A percentile compares a stretch with the other conserved stretches of the same genome.
These are phyloP conservation scores for Zaprionus tsacasi DNA, from an alignment of 1,140 invertebrate species.

Conservation along the genomic window DNA sequence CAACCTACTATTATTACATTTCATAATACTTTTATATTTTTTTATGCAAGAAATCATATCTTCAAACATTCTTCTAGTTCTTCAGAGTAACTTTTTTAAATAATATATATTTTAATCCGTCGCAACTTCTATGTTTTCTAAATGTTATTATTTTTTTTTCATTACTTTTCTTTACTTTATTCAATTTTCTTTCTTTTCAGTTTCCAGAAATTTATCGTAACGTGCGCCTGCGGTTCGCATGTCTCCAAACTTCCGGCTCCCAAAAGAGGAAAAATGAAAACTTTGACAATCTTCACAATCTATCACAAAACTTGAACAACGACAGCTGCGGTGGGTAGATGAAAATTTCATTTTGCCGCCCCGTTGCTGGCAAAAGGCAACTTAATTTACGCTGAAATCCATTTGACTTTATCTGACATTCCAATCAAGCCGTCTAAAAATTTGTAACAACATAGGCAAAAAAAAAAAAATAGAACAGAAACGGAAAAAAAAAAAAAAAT, in stretches of 20 bases:
- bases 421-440: conserved; percentile 81
- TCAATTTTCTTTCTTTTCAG: not conserved
- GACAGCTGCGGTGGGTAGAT: conserved; percentile 46
- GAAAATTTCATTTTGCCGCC: conserved; percentile 58
- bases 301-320: conserved; percentile 32
- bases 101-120: too few species aligned
- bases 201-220: not conserved
- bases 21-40: too few species aligned
- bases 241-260: conserved; percentile 3
- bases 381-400: conserved; percentile 83
- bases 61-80: too few species aligned
- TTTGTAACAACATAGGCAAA: conserved; percentile 60
- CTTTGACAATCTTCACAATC: conserved; percentile 41
- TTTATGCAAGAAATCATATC: too few species aligned
- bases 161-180: not conserved
- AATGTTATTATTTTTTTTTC: too few species aligned
- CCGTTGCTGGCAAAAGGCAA: conserved; percentile 58
- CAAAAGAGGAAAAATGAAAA: conserved; percentile 5
- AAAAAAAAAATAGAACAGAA: not conserved
- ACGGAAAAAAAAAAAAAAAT: conserved; percentile 47
- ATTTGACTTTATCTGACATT: conserved; percentile 84
- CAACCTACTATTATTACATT: too few species aligned
- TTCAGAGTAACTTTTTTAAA: too few species aligned
- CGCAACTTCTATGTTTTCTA: too few species aligned
- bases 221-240: not conserved